Evolutionary conservation across 2,888 invertebrate genomes (phyloP), one percentile per base, ranked within the genome.

Genomic region (Sarcophaga carnaria): DNA sequence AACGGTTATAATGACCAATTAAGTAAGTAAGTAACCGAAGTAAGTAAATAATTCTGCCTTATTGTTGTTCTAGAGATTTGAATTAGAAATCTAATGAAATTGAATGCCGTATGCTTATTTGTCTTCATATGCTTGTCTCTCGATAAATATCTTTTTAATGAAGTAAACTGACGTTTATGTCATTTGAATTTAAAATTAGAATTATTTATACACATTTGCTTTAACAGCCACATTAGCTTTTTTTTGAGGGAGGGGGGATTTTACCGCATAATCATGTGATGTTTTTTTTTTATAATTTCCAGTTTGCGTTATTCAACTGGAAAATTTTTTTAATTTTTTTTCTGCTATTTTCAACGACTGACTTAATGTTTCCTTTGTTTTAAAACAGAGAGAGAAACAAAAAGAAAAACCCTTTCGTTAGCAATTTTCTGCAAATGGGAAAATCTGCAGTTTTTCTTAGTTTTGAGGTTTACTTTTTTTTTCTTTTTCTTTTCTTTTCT

Each of bases 381-480:
- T 47, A 14, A 47, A 60, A 72, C 59, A 64, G 25, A 75, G 4
- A 75, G 4, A 72, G 14, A 49, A 59, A 12, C 14, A 63, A 25
- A 22, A 25, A 59, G 69, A 71, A 83, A 63, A 10, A 22, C 66
- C 71, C 25, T 84, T 84, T 77, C 66, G 80, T 84, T 80, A 71
- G 70, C 71, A 54, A 77, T 77, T 85, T 85, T 85, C 45, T 11
- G 49, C 49, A 77, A 80, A 80, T 71, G 54, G 66, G 64, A 82
- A 82, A 82, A 79, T 82, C 79, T 86, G 86, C 82, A 76, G 79
- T 78, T 86, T 82, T 86, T n/a, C 67, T 79, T 82, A 76, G 82
- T 82, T 86, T 82, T 76, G 75, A 76, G 79, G 82, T 80, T 76
- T 79, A 14, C n/a, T 82, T 77, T 20, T 77, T 20, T 77, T 77